Base-by-base conservation (phyloP, 2,113 vertebrate genomes). In the Centropus unirufus region DNA sequence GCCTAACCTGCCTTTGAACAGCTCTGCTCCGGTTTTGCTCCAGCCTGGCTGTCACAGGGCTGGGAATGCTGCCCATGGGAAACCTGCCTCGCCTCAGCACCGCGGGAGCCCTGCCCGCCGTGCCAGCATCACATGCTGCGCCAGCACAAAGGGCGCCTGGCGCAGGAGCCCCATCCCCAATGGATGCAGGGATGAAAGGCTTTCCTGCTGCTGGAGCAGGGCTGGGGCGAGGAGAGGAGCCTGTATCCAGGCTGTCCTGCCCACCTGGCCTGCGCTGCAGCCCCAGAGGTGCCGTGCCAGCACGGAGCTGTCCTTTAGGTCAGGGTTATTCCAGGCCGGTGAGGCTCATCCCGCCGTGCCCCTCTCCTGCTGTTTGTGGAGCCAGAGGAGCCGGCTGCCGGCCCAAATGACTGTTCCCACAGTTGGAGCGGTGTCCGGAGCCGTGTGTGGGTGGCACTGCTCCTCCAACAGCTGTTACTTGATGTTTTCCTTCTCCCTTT, bases 401-500 rank as follows among this genome's bases (percentile, higher is more conserved):
- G 73, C 90, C 87, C 54, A 1, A 24, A 4, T 12, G 32, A 27
- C 78, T 11, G 5, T 78, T 89, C 81, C 83, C 92, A 58, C 83
- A 93, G 61, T 30, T 83, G 92, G 94, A 93, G 69, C 83, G 6
- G 87, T 16, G 19, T 92, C 91, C 66, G 8, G 11, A 49, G 95
- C 87, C 5, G 62, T 11, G 89, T 30, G 96, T 95, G 95, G 95
- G 95, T 91, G 94, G 89, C 95, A 83, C 84, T 13, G 93, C 70
- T 47, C 81, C 66, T 3, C 93, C 93, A 87, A n/a, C 95, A 82
- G 30, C 80, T 92, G 77, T 96, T 94, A 78, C 89, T 78, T 95
- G 89, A 79, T 93, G 93, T 91, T 93, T 93, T 89, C 82, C 59
- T 74, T 78, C 93, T 63, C 5, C 0, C 22, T 79, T 75, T 93